Evolutionary conservation across 1,140 invertebrate species (phyloP), one percentile per base, ranked within the genome.

Genomic region (Lineus longissimus): DNA sequence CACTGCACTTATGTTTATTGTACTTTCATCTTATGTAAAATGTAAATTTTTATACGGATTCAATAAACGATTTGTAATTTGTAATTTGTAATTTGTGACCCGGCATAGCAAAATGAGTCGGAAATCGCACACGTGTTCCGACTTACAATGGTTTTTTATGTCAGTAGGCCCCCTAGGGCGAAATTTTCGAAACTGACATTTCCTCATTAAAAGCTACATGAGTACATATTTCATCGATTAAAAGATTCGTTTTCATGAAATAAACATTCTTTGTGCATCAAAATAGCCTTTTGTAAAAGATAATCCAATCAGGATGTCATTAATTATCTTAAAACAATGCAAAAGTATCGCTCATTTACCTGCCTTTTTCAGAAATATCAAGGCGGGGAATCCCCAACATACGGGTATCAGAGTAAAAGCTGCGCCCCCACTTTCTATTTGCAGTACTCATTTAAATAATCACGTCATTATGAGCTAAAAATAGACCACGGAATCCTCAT

Each of bases 101-200:
- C 43, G 36, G 17, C 57, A 61, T 0, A 61, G 25, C 11, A 67
- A 40, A 60, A 41, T 2, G 17, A 61, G 19, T 23, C 19, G 41
- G 23, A 67, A 60, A 47, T 59, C 19, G 43, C 55, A 59, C 33
- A n/a, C 63, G 22, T 67, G 58, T 61, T 1, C 40, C 33, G 59
- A 65, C 31, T 36, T 60, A 23, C 51, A 36, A 22, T 57, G 59
- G 60, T 33, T 7, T 7, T 7, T 51, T 51, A 7, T 27, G 33
- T 36, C 33, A 15, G 4, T 7, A 36, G 6, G n/a, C 47, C 6
- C 19, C 25, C 47, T 23, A n/a, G n/a, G 47, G 9, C 4, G 47
- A 51, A 7, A 51, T 23, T 4, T 7, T 51, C n/a, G 6, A 51
- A 51, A 9, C n/a, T 51, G 19, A 51, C 4, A 23, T 51, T 51